phyloP scores from a whole-genome alignment of 2,888 invertebrate species.

The Poecilus cupreus region DNA sequence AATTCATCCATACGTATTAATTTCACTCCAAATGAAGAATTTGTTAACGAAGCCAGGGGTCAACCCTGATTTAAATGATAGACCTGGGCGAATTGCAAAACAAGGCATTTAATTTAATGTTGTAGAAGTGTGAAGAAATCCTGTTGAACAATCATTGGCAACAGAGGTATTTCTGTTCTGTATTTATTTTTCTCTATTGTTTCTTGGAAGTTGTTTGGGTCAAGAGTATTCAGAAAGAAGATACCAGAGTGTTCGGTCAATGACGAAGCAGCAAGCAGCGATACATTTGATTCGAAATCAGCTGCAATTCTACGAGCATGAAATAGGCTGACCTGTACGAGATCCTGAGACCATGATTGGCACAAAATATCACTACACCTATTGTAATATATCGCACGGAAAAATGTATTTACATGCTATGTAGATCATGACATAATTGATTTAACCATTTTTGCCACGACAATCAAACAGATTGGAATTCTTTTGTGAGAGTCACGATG shows the following conservation, averaged over 20 bases:
- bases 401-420: conserved; percentile 58
- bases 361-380: conserved; percentile 49
- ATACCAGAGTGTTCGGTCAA: not conserved
- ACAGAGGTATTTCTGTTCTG: not conserved
- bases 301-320: conserved; percentile 50
- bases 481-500: conserved; percentile 41
- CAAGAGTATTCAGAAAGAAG: not conserved
- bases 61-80: too few species aligned
- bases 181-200: conserved; percentile 11
- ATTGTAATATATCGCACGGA: conserved; percentile 54
- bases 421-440: conserved; percentile 58
- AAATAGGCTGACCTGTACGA: conserved; percentile 51
- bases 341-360: conserved; percentile 49
- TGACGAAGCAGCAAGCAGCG: conserved; percentile 15
- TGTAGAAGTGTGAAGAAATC: not conserved
- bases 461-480: conserved; percentile 49
- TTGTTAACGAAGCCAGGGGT: too few species aligned
- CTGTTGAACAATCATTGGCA: not conserved
- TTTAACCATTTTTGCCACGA: conserved; percentile 57
- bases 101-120: too few species aligned
- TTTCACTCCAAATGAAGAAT: too few species aligned
- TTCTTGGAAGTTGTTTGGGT: not conserved
- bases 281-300: conserved; percentile 47
- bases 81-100: too few species aligned
- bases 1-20: too few species aligned